phyloP scores from a whole-genome alignment of 2,888 invertebrate species.

The Liodrosophila aerea region DNA sequence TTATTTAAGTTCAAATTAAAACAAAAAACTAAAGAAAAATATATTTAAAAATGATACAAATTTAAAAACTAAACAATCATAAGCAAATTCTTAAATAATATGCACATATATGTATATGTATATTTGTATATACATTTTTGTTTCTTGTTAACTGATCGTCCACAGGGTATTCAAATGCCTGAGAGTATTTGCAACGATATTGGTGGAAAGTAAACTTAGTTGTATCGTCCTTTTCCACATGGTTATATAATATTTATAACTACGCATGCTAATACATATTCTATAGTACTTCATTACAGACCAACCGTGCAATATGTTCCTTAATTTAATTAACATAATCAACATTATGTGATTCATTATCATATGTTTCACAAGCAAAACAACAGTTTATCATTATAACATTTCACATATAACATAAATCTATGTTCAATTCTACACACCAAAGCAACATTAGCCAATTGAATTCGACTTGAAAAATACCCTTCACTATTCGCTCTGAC shows the following conservation, averaged over 20 bases:
- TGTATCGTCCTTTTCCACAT: slow-evolving; percentile 1
- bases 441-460: slow-evolving; percentile 12
- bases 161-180: slow-evolving; percentile 47
- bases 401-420: slow-evolving; percentile 16
- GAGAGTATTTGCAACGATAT: slow-evolving; percentile 49
- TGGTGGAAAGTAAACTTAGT: slow-evolving; percentile 33
- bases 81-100: no score
- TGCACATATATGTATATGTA: no score
- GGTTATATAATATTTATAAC: slow-evolving; percentile 38
- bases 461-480: slow-evolving; percentile 18
- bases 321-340: slow-evolving; percentile 31
- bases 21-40: no score
- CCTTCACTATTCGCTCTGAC: no score
- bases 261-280: slow-evolving; percentile 25
- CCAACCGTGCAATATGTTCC: slow-evolving; percentile 1
- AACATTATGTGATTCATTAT: slow-evolving; percentile 15
- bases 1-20: no score
- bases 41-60: no score
- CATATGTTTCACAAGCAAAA: no score
- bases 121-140: no score
- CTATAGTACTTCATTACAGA: slow-evolving; percentile 19
- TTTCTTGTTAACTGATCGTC: not conserved
- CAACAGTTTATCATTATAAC: slow-evolving; percentile 15
- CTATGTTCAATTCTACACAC: slow-evolving; percentile 13
- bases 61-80: no score